These are phyloP conservation scores for Hycleus phaleratus DNA, from an alignment of 1,140 invertebrate species.

Conservation along the genomic window DNA sequence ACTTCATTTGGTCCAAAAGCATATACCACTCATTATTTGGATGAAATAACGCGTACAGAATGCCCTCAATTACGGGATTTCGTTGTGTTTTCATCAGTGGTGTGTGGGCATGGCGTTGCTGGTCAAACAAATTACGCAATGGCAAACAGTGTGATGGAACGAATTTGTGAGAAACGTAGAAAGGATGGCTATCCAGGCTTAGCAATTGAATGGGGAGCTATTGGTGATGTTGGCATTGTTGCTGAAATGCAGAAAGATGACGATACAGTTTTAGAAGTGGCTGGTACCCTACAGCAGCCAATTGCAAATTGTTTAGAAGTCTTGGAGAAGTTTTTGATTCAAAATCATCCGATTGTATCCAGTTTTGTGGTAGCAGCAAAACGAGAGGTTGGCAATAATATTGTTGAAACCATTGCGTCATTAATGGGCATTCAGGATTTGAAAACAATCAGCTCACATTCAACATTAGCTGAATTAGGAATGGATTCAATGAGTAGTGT, in stretches of 20 bases:
- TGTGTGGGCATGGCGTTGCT: slow-evolving; percentile 78
- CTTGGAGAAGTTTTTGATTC: slow-evolving; percentile 60
- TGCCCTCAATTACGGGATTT: slow-evolving; percentile 43
- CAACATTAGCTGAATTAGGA: slow-evolving; percentile 72
- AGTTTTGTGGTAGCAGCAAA: slow-evolving; percentile 47
- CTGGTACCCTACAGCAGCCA: slow-evolving; percentile 75
- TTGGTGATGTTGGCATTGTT: slow-evolving; percentile 63
- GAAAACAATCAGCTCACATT: slow-evolving; percentile 47
- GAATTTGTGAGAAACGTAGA: slow-evolving; percentile 54
- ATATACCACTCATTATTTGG: slow-evolving; percentile 40
- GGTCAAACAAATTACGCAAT: slow-evolving; percentile 84
- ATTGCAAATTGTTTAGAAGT: slow-evolving; percentile 67
- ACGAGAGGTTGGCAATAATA: slow-evolving; percentile 46
- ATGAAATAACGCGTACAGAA: slow-evolving; percentile 44
- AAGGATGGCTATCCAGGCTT: slow-evolving; percentile 49
- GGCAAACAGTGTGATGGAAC: slow-evolving; percentile 65
- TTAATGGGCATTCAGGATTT: slow-evolving; percentile 46
- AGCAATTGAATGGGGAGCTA: slow-evolving; percentile 56
- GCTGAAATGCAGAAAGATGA: slow-evolving; percentile 75
- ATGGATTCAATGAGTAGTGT: slow-evolving; percentile 81
- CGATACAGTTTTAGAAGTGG: slow-evolving; percentile 61
- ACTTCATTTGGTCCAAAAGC: slow-evolving; percentile 47
- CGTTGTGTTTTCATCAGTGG: slow-evolving; percentile 79
- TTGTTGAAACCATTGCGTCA: slow-evolving; percentile 53
- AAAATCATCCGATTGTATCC: slow-evolving; percentile 61